A percentile compares a stretch with the other conserved stretches of the same genome.
Conservation (phyloP, 2,888 invertebrate species). For the Crossocerus cetratus region DNA sequence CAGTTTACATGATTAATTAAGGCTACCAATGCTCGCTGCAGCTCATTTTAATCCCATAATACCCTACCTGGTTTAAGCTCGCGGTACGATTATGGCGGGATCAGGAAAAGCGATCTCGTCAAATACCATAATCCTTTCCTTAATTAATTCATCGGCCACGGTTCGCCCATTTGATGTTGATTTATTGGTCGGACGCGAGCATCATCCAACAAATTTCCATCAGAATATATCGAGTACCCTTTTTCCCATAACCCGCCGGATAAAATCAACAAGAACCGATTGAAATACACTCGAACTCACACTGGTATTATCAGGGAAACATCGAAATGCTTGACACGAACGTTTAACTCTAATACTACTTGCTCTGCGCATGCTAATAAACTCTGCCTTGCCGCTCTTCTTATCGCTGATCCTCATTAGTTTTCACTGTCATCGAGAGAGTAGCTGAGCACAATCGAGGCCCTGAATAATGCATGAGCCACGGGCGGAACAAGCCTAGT, state of each 20-base stretch:
- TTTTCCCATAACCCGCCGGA: no score
- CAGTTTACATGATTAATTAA: not conserved
- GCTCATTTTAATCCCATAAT: slow-evolving; percentile 20
- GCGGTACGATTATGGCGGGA: not conserved
- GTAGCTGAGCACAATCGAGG: slow-evolving; percentile 32
- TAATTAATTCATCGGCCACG: slow-evolving; percentile 30
- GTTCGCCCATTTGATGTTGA: not conserved
- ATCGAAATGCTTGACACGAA: no score
- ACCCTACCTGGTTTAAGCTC: slow-evolving; percentile 12
- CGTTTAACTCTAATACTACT: not conserved
- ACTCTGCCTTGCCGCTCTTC: not conserved
- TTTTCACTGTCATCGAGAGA: not conserved
- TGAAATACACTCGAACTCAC: no score
- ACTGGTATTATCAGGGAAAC: no score
- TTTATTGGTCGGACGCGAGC: not conserved
- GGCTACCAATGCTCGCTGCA: slow-evolving; percentile 12
- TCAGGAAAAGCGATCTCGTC: slow-evolving; percentile 23
- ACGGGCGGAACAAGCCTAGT: no score
- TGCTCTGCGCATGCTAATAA: not conserved
- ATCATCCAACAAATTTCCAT: no score
- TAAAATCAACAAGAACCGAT: no score
- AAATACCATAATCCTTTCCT: slow-evolving; percentile 34
- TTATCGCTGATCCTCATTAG: slow-evolving; percentile 22
- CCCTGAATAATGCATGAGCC: slow-evolving; percentile 66
- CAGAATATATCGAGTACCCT: no score